Evolutionary conservation across 1,140 invertebrate genomes (phyloP), one percentile per base, ranked within the genome.

Genomic region (Meloidogyne floridensis): DNA sequence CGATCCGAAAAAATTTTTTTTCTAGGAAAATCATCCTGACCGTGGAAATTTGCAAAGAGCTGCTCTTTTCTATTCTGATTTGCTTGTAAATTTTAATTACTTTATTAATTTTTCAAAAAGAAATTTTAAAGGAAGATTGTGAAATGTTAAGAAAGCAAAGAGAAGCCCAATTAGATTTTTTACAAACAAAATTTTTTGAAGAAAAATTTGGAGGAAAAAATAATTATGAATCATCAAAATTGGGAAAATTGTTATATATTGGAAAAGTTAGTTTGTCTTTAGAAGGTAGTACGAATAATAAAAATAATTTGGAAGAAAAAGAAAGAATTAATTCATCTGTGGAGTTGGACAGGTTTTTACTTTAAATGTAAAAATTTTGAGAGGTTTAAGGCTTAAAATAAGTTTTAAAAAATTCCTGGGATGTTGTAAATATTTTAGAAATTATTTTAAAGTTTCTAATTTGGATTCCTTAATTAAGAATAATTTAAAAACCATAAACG

Each of bases 11-110:
- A 59, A 75, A 77, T 51, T 59, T 80, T 15, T 75, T 75, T 79
- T 89, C 53, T 81, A 92, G 92, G 96, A 98, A 91, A 94, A 93
- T 88, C 96, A 99, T 91, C 93, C 94, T 2, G 97, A 99, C 91
- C 92, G 96, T 84, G 97, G 97, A 3, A 96, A 99, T 89, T 95
- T 96, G 1, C 96, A 98, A 90, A 92, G 97, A 82, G 96, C 96
- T 71, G 94, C 96, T 85, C 93, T 93, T 83, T 94, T 98, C 47
- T 98, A 96, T 91, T 95, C 96, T 90, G 95, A 98, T 87, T 94
- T 98, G 87, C 94, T 95, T 81, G 95, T 96, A 91, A 93, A 93
- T 93, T 79, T 47, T 47, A 47, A 6, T 75, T 80, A 59, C 65
- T 71, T 47, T 47, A 47, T 42, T 13, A 80, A 59, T 83, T 84